Evolutionary conservation across 2,888 invertebrate genomes (phyloP).

Genomic region (Lacanobia wlatinum): DNA sequence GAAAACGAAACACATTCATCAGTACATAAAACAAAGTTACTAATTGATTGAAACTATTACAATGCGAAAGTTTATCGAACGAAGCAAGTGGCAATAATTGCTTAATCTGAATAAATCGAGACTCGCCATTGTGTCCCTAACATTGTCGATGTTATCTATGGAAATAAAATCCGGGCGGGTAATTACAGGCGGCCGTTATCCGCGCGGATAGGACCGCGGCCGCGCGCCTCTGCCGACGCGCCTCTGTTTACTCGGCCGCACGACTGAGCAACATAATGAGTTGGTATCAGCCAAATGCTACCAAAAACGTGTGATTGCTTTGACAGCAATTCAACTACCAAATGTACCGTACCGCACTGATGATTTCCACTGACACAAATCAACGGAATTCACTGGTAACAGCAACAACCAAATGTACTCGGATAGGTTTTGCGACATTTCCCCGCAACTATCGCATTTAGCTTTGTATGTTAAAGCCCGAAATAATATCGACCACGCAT

Average conservation of each 20-base stretch:
- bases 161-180: conserved; percentile 73
- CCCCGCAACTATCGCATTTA: conserved; percentile 16
- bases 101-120: conserved; percentile 71
- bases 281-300: conserved; percentile 53
- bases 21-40: background rate
- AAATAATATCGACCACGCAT: conserved; percentile 57
- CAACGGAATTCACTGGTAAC: conserved; percentile 28
- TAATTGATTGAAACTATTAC: conserved; percentile 11
- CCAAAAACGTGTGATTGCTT: conserved; percentile 62
- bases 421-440: conserved; percentile 16
- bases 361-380: conserved; percentile 47
- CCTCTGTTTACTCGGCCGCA: conserved; percentile 59
- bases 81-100: conserved; percentile 64
- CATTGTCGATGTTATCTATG: conserved; percentile 70
- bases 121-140: conserved; percentile 64
- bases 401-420: conserved; percentile 15
- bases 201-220: conserved; percentile 66
- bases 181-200: conserved; percentile 72
- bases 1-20: background rate
- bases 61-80: conserved; percentile 15
- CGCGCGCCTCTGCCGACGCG: conserved; percentile 47
- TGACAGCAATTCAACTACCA: conserved; percentile 50
- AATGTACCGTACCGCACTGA: conserved; percentile 47
- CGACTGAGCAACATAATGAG: conserved; percentile 66
- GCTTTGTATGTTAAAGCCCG: conserved; percentile 45